phyloP scores from a whole-genome alignment of 2,888 invertebrate genomes.

The Adineta ricciae region DNA sequence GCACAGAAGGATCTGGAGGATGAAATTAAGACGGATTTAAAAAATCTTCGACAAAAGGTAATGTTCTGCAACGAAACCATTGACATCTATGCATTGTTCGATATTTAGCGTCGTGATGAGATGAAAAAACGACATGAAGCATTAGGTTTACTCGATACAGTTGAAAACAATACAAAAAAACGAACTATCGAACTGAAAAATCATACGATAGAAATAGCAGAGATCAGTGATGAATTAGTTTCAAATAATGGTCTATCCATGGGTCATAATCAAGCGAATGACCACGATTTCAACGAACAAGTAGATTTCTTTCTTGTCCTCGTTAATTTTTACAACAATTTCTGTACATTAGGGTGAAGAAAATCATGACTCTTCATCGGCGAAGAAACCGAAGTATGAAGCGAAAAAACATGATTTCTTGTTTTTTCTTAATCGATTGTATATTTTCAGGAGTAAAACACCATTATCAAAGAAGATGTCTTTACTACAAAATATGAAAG shows the following conservation, averaged over 20 bases:
- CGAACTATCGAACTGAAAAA: background rate
- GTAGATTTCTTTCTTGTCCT: background rate
- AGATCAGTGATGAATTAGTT: background rate
- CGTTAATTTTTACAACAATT: background rate
- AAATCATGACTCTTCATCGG: background rate
- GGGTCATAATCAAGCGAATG: background rate
- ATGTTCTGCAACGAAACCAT: background rate
- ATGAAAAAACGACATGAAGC: background rate
- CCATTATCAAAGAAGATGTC: conserved; percentile 21
- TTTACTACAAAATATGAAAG: conserved; percentile 1
- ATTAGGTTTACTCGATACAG: conserved; percentile 15
- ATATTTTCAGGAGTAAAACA: background rate
- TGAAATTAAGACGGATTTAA: conserved; percentile 2
- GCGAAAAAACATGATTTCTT: no score
- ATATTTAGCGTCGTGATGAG: background rate
- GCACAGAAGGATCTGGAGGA: background rate
- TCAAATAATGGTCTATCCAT: background rate
- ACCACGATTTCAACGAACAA: background rate
- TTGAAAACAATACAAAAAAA: conserved; percentile 2
- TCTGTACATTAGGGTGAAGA: background rate
- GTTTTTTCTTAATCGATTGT: background rate
- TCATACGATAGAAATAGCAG: background rate
- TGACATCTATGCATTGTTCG: background rate
- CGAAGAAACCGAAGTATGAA: background rate
- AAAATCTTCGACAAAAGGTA: conserved; percentile 13